Evolutionary conservation across 2,113 vertebrate species (phyloP).

Genomic region (Otis tarda): DNA sequence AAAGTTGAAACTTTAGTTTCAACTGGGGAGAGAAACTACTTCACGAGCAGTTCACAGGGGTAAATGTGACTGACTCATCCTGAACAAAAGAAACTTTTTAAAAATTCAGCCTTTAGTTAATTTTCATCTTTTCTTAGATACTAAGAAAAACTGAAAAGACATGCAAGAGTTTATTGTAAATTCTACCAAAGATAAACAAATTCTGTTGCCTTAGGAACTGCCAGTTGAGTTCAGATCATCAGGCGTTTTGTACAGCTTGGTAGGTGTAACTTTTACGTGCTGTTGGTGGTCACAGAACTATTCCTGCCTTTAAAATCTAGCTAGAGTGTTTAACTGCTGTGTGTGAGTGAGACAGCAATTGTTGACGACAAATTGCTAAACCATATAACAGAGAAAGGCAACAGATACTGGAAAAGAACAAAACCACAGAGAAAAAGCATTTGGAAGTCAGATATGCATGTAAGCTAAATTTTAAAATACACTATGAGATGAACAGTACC

Average conservation of each 20-base stretch:
- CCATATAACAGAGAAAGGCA: not conserved
- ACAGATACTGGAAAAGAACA: not conserved
- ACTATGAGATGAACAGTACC: not conserved
- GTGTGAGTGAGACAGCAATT: not conserved
- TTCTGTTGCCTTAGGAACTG: not conserved
- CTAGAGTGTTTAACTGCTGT: not conserved
- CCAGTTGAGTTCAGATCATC: not conserved
- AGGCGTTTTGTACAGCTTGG: not conserved
- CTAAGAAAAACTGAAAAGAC: not conserved
- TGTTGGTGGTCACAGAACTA: not conserved
- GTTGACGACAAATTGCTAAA: not conserved
- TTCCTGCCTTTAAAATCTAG: not conserved
- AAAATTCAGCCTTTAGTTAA: not conserved
- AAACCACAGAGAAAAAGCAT: not conserved
- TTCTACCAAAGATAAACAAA: not conserved
- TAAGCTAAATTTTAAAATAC: not conserved
- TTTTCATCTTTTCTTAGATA: not conserved
- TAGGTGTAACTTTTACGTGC: not conserved
- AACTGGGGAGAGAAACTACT: not conserved
- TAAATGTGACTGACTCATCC: not conserved
- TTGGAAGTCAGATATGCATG: not conserved
- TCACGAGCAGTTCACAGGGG: not conserved
- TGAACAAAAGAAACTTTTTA: not conserved
- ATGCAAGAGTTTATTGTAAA: not conserved
- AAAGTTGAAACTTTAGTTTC: not conserved